Conservation (phyloP, 2,113 vertebrate genomes). For the Nerophis lumbriciformis region DNA sequence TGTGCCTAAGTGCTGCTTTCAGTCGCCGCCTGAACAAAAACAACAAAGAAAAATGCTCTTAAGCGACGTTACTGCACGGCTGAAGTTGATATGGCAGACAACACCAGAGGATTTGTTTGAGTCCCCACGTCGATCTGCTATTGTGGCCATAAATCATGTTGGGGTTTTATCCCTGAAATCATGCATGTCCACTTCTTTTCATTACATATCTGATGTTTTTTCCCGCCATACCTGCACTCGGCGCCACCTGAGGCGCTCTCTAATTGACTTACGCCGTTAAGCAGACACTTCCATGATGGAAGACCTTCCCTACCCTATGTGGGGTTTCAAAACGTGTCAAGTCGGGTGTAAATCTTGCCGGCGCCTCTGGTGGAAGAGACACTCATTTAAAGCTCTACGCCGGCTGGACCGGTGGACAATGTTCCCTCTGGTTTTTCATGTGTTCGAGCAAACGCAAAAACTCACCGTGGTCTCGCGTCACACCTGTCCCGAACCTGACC, state of each 20-base stretch:
- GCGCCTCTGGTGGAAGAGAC: conserved; percentile 68
- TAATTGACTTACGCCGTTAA: conserved; percentile 64
- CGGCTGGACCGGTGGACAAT: conserved; percentile 29
- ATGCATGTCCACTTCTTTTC: conserved; percentile 61
- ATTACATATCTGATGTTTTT: conserved; percentile 30
- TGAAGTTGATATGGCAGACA: conserved; percentile 30
- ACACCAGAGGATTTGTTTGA: conserved; percentile 36
- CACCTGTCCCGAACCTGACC: no score
- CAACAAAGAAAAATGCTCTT: conserved; percentile 1
- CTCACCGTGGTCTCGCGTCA: no score
- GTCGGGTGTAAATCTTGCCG: conserved; percentile 62
- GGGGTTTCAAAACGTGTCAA: conserved; percentile 64
- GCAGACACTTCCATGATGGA: conserved; percentile 67
- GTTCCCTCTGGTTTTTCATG: no score
- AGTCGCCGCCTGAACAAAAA: neutral
- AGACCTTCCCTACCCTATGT: conserved; percentile 63
- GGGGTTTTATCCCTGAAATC: conserved; percentile 54
- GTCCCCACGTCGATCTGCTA: conserved; percentile 44
- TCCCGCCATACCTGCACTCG: conserved; percentile 44
- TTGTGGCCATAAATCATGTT: conserved; percentile 60
- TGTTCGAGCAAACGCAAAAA: no score
- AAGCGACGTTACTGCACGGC: conserved; percentile 32
- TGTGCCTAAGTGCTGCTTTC: conserved; percentile 43
- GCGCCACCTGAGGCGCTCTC: conserved; percentile 42
- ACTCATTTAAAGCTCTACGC: conserved; percentile 67